These are phyloP conservation scores for Conus ventricosus DNA, from an alignment of 1,140 invertebrate genomes.

Conservation along the genomic window DNA sequence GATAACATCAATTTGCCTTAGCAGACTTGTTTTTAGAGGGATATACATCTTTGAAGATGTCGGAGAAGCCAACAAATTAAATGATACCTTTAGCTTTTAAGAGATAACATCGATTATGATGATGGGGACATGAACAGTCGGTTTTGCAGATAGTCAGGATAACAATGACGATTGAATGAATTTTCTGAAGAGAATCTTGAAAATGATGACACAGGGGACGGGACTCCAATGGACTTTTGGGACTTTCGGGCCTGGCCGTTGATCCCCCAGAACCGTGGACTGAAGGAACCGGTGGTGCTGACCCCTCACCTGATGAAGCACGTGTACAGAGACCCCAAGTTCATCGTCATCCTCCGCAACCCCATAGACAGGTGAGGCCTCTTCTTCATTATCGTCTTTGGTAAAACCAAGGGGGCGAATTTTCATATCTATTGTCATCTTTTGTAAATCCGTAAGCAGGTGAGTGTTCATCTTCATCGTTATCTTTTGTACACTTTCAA, in stretches of 20 bases:
- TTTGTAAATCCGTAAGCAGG: too few relatives aligned
- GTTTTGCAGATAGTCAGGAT: neutral
- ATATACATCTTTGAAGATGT: too few relatives aligned
- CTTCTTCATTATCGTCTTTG: too few relatives aligned
- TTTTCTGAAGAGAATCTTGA: neutral
- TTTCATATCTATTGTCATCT: too few relatives aligned
- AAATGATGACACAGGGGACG: constrained; percentile 56
- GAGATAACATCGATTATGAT: neutral
- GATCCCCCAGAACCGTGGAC: constrained; percentile 60
- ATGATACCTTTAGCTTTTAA: neutral
- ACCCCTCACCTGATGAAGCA: constrained; percentile 65
- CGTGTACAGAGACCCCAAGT: constrained; percentile 58
- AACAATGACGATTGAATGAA: neutral
- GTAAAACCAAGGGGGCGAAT: too few relatives aligned
- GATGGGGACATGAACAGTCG: neutral
- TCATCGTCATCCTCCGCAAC: constrained; percentile 55
- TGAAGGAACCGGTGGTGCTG: constrained; percentile 50
- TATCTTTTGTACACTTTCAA: too few relatives aligned
- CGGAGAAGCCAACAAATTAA: neutral
- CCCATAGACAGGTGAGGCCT: too few relatives aligned
- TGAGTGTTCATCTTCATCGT: too few relatives aligned
- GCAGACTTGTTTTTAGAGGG: too few relatives aligned
- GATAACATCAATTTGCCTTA: too few relatives aligned
- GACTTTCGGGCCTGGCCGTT: constrained; percentile 63
- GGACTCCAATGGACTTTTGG: constrained; percentile 68